These are phyloP conservation scores for Philaethria dido DNA, from an alignment of 2,888 invertebrate genomes.

Conservation along the genomic window DNA sequence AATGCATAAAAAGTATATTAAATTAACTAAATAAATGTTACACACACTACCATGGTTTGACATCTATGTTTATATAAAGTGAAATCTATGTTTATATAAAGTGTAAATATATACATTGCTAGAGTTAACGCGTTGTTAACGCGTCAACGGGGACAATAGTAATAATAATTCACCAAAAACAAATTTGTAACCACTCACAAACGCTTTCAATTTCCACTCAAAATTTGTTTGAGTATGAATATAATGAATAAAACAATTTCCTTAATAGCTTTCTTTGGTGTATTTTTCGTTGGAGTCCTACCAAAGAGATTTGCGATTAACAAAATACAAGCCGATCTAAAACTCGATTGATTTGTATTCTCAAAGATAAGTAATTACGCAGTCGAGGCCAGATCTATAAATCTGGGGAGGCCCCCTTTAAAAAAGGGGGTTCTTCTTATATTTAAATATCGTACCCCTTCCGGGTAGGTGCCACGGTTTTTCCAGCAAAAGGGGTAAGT, in stretches of 20 bases:
- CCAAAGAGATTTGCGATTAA: conserved; percentile 35
- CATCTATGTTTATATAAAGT: no score
- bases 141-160: no score
- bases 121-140: no score
- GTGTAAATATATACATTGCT: no score
- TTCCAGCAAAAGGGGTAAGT: conserved; percentile 84
- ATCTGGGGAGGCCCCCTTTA: conserved; percentile 75
- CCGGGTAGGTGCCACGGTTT: conserved; percentile 84
- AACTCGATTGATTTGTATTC: conserved; percentile 80
- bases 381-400: conserved; percentile 81
- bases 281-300: conserved; percentile 19
- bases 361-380: conserved; percentile 82
- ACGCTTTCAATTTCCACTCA: not conserved
- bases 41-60: no score
- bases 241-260: conserved; percentile 13
- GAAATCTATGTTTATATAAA: no score
- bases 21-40: no score
- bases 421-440: conserved; percentile 84
- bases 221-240: not conserved
- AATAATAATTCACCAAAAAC: not conserved
- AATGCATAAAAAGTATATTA: no score
- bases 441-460: conserved; percentile 84
- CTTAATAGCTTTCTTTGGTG: conserved; percentile 2
- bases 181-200: not conserved
- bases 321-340: conserved; percentile 44